Conservation (phyloP, 2,797 vertebrate genomes). For the Enteromius mattozi region DNA sequence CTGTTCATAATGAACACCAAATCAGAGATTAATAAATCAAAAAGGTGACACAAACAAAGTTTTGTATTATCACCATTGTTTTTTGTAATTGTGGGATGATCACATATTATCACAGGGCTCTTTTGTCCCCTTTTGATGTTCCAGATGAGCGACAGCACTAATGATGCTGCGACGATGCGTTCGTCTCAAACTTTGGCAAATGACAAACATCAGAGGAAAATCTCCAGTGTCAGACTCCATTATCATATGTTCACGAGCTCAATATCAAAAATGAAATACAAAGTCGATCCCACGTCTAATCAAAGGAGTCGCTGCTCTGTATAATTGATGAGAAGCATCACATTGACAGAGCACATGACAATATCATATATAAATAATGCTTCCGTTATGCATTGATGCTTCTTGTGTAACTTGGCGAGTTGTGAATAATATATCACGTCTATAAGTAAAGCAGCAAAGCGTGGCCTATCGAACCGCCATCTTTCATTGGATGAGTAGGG, state of each 20-base stretch:
- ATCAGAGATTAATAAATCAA: conserved; percentile 13
- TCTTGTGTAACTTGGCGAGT: conserved; percentile 66
- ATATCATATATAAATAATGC: conserved; percentile 66
- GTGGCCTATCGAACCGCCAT: conserved; percentile 66
- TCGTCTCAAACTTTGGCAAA: conserved; percentile 49
- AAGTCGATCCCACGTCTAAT: conserved; percentile 56
- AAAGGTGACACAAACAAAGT: conserved; percentile 12
- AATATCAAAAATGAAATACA: conserved; percentile 44
- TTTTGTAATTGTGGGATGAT: conserved; percentile 39
- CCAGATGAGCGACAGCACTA: conserved; percentile 36
- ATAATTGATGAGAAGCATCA: conserved; percentile 65
- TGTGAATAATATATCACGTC: conserved; percentile 75
- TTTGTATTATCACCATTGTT: conserved; percentile 1
- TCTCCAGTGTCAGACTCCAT: conserved; percentile 24
- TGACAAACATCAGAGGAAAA: conserved; percentile 42
- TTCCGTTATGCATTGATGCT: conserved; percentile 60
- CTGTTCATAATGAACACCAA: neutral
- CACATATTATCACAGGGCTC: conserved; percentile 13
- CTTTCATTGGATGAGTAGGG: conserved; percentile 72
- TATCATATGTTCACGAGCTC: conserved; percentile 45
- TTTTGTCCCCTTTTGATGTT: conserved; percentile 34
- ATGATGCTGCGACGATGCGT: conserved; percentile 10
- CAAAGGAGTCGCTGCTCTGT: conserved; percentile 65
- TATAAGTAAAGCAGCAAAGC: conserved; percentile 69
- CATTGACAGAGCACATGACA: conserved; percentile 62